phyloP scores from a whole-genome alignment of 2,113 vertebrate genomes.

The Seriola aureovittata region DNA sequence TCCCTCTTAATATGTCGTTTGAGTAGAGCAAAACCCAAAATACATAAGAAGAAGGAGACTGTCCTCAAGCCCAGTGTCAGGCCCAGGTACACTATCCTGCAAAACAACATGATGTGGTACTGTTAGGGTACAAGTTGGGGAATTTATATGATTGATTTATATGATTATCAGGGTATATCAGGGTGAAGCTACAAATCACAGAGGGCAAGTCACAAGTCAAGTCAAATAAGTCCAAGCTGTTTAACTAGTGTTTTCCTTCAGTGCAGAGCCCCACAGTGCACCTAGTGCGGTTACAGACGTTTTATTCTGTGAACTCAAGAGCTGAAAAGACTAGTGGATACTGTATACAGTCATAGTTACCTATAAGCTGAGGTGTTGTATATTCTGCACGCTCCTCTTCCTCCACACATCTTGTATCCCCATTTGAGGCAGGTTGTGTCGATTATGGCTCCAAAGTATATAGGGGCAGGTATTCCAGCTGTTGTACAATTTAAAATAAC shows the following conservation, averaged over 20 bases:
- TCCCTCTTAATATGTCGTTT: slow-evolving; percentile 82
- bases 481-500: slow-evolving; percentile 34
- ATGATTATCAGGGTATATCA: no score
- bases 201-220: neutral
- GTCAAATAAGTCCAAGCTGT: no score
- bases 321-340: neutral
- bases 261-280: neutral
- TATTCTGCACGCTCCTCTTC: slow-evolving; percentile 91
- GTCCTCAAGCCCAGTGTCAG: slow-evolving; percentile 90
- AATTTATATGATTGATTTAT: no score
- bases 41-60: slow-evolving; percentile 88
- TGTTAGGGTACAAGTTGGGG: neutral
- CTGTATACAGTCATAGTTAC: slow-evolving; percentile 74
- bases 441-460: slow-evolving; percentile 94
- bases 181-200: neutral
- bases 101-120: slow-evolving; percentile 11
- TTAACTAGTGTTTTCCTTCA: neutral
- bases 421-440: slow-evolving; percentile 94
- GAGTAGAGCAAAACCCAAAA: slow-evolving; percentile 86
- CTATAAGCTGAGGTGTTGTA: slow-evolving; percentile 93
- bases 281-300: no score
- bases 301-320: neutral
- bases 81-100: slow-evolving; percentile 91
- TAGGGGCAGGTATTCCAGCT: slow-evolving; percentile 95
- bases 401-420: slow-evolving; percentile 91